Evolutionary conservation across 92 coral and sea anemone genomes (phyloP), one percentile per base, ranked within the genome.

Genomic region (Phenganax marumi): DNA sequence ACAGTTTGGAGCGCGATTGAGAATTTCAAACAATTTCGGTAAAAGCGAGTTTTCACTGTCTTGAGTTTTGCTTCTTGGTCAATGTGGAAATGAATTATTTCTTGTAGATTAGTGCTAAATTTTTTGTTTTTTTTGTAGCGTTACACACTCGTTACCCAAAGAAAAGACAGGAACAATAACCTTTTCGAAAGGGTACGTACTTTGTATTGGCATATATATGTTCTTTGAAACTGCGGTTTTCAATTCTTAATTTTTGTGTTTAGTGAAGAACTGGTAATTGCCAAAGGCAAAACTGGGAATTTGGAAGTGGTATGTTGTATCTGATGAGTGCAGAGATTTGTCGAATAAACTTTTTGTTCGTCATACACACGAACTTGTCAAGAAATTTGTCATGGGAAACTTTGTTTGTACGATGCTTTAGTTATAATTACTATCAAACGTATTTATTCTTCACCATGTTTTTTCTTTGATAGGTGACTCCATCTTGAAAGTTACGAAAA

Each of bases 171-270:
- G 98, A 60, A 90, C 85, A 52, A 89, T 94, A 43, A 76, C 88
- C 14, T 94, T 94, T 81, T 84, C 89, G 39, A 92, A 89, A 80
- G 98, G 98, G 98, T 94, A 87, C 70, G 88, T 68, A 56, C 22
- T 65, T 17, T 63, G 0, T 50, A 11, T 49, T 17, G 52, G 12
- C 1, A 8, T 80, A 12, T 47, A 3, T 11, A 61, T 16, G 63
- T 64, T 79, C 48, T 0, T 22, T 9, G 43, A 33, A 33, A 33
- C n/a, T n/a, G n/a, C 43, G 43, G 43, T 33, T 6, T 21, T 51
- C 6, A 7, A 5, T 52, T 75, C 39, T 77, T 10, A 1, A 52
- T 13, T 52, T 73, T 82, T 84, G 49, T 63, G 7, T 80, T 50
- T 82, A 93, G 97, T 49, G 86, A 84, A 50, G 84, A 87, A 78